phyloP scores from a whole-genome alignment of 2,113 vertebrate genomes.

The Bungarus multicinctus region DNA sequence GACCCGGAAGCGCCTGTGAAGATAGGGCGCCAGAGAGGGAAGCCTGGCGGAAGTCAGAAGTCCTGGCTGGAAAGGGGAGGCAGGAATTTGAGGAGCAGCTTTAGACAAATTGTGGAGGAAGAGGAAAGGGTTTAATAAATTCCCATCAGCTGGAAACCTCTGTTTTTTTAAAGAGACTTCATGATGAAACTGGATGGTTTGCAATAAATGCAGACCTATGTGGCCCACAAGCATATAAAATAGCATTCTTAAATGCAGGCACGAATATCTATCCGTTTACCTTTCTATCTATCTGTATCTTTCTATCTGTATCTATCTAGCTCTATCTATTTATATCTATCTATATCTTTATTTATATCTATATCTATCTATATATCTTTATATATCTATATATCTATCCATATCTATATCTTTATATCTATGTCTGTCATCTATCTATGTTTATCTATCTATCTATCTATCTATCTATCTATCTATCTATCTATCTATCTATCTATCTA shows the following conservation, averaged over 20 bases:
- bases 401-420: too few species aligned
- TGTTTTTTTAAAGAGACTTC: background rate
- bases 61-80: background rate
- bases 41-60: slow-evolving; percentile 3
- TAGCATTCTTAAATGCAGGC: background rate
- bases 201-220: background rate
- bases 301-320: too few species aligned
- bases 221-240: background rate
- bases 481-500: too few species aligned
- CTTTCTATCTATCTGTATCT: too few species aligned
- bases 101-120: background rate
- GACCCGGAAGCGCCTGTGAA: background rate
- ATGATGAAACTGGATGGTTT: background rate
- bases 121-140: background rate
- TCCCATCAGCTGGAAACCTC: background rate
- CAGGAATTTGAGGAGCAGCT: background rate
- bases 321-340: too few species aligned
- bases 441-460: too few species aligned
- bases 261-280: too few species aligned
- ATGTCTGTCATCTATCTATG: too few species aligned
- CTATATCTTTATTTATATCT: too few species aligned
- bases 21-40: background rate
- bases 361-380: too few species aligned
- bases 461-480: too few species aligned
- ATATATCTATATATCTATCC: too few species aligned